Conservation (phyloP, 1,140 invertebrate genomes). For the Pseudomyrmex concolor region DNA sequence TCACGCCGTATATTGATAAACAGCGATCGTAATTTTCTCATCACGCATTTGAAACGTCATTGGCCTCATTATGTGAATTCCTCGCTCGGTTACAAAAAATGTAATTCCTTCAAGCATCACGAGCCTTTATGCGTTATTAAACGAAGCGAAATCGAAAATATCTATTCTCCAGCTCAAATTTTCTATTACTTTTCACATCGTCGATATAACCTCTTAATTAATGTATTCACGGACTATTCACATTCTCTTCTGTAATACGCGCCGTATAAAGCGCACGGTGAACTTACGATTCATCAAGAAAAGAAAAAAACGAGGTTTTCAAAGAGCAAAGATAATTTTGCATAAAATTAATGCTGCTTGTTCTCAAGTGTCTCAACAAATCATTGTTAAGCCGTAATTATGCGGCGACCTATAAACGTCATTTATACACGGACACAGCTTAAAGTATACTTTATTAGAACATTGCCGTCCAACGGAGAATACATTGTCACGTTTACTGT, state of each 20-base stretch:
- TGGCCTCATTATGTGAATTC: constrained; percentile 36
- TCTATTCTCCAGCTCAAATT: constrained; percentile 49
- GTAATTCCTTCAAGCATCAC: constrained; percentile 48
- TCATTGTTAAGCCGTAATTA: constrained; percentile 57
- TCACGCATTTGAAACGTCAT: constrained; percentile 65
- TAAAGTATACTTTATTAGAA: constrained; percentile 21
- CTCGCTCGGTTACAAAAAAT: constrained; percentile 4
- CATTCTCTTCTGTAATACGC: constrained; percentile 29
- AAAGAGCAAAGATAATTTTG: constrained; percentile 53
- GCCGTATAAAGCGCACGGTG: constrained; percentile 4
- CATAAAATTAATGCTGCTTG: constrained; percentile 56
- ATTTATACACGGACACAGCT: constrained; percentile 22
- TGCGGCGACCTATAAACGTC: constrained; percentile 55
- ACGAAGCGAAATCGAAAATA: constrained; percentile 22
- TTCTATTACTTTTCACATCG: constrained; percentile 43
- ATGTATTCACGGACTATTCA: constrained; percentile 46
- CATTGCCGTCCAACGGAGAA: constrained; percentile 25
- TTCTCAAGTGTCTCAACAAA: constrained; percentile 56
- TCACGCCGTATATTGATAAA: constrained; percentile 1
- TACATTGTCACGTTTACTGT: constrained; percentile 34
- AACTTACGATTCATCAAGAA: constrained; percentile 44
- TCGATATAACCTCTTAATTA: constrained; percentile 36
- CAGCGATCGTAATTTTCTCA: constrained; percentile 47
- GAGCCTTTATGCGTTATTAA: constrained; percentile 57
- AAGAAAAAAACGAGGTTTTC: constrained; percentile 31